A percentile compares a stretch with the other conserved stretches of the same genome.
phyloP scores from a whole-genome alignment of 2,113 vertebrate genomes.

The mouse (Mus musculus) region DNA sequence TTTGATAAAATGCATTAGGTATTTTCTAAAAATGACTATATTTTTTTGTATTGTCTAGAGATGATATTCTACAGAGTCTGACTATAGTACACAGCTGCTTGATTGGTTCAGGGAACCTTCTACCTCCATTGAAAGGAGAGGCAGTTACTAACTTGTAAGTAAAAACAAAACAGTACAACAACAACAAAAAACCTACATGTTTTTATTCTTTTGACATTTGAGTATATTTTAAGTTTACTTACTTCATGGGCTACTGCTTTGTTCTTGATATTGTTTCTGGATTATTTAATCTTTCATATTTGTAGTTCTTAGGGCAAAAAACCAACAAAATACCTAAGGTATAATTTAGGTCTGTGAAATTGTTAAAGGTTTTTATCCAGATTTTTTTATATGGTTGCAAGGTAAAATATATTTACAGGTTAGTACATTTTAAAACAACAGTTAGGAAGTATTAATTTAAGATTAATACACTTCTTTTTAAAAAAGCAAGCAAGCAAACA shows the following conservation, averaged over 20 bases:
- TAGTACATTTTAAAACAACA: constrained; percentile 45
- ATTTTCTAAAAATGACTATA: constrained; percentile 41
- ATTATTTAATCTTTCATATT: constrained; percentile 61
- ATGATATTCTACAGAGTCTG: constrained; percentile 97
- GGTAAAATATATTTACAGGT: background rate
- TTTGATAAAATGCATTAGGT: background rate
- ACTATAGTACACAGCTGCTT: constrained; percentile 97
- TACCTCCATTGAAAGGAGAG: constrained; percentile 95
- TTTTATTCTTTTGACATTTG: constrained; percentile 31
- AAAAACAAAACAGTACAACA: constrained; percentile 46
- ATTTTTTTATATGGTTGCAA: constrained; percentile 53
- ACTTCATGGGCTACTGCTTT: constrained; percentile 20
- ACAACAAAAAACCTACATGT: background rate
- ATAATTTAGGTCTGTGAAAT: constrained; percentile 30
- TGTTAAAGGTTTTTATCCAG: constrained; percentile 53
- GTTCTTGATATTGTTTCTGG: constrained; percentile 57
- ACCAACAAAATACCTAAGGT: background rate
- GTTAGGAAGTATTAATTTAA: constrained; percentile 10
- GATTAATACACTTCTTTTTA: background rate
- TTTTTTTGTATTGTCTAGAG: constrained; percentile 86
- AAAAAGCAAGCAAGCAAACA: background rate
- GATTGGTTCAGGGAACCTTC: constrained; percentile 95
- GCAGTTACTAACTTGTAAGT: constrained; percentile 94
- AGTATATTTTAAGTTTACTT: constrained; percentile 59
- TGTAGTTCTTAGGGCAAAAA: constrained; percentile 38